These are phyloP conservation scores for Mirza zaza DNA, from an alignment of 2,113 vertebrate species.

Conservation along the genomic window DNA sequence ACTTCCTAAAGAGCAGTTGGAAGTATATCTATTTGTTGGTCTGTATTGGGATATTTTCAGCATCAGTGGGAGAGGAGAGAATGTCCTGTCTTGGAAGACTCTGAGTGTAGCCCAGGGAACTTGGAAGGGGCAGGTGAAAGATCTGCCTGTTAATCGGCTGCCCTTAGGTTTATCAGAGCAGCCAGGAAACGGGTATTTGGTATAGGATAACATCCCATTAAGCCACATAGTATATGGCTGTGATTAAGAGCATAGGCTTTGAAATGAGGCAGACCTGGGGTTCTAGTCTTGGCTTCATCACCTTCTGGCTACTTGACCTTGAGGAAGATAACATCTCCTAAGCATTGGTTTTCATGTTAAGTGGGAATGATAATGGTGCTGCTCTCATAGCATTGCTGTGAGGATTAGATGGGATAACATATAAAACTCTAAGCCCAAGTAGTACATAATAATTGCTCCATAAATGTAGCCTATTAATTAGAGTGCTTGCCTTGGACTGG, in stretches of 20 bases:
- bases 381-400: background rate
- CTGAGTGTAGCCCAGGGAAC: background rate
- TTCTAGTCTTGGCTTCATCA: background rate
- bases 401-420: background rate
- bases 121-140: background rate
- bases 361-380: background rate
- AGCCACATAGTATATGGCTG: background rate
- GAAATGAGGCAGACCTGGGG: background rate
- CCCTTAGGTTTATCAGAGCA: background rate
- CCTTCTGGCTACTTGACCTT: background rate
- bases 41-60: background rate
- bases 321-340: background rate
- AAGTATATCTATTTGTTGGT: constrained; percentile 6
- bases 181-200: background rate
- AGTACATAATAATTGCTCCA: background rate
- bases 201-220: background rate
- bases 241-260: background rate
- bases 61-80: background rate
- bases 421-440: background rate
- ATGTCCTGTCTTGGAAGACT: background rate
- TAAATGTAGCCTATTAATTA: background rate
- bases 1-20: background rate
- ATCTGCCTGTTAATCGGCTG: background rate
- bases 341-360: constrained; percentile 2
- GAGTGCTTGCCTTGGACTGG: background rate